A percentile compares a stretch with the other conserved stretches of the same genome.
phyloP scores from a whole-genome alignment of 2,113 vertebrate genomes.

The Plecotus auritus region DNA sequence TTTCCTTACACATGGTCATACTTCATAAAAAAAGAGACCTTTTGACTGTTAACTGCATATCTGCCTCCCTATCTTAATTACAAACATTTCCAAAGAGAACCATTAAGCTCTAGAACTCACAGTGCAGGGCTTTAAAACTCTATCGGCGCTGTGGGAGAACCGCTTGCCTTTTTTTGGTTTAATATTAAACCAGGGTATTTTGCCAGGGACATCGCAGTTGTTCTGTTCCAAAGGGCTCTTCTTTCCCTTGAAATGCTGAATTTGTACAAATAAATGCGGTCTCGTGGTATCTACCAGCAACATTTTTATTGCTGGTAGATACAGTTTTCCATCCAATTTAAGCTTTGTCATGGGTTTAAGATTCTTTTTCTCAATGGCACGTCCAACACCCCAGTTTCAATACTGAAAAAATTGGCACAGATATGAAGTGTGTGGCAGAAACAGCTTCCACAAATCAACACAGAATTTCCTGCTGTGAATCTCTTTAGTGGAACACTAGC shows the following conservation, averaged over 20 bases:
- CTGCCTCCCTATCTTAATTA: conserved; percentile 40
- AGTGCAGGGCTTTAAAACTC: not conserved
- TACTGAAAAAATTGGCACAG: not conserved
- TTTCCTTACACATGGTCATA: not conserved
- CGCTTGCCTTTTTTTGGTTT: not conserved
- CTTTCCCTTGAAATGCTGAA: not conserved
- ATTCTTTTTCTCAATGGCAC: not conserved
- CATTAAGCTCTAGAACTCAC: not conserved
- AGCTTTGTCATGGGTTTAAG: not conserved
- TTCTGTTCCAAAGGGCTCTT: not conserved
- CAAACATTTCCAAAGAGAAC: conserved; percentile 8
- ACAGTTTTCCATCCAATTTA: not conserved
- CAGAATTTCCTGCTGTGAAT: not conserved
- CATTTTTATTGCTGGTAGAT: not conserved
- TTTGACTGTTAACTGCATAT: not conserved
- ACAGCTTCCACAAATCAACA: not conserved
- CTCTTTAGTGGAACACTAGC: not conserved
- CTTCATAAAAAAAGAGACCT: not conserved
- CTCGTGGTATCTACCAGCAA: not conserved
- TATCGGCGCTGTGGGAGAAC: not conserved
- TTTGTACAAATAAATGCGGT: not conserved
- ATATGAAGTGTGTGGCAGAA: not conserved
- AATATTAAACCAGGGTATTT: conserved; percentile 26
- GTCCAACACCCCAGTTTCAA: not conserved
- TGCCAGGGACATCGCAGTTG: not conserved